A percentile compares a stretch with the other conserved stretches of the same genome.
These are phyloP conservation scores for Grallaria varia DNA, from an alignment of 2,113 vertebrate genomes.

Conservation along the genomic window DNA sequence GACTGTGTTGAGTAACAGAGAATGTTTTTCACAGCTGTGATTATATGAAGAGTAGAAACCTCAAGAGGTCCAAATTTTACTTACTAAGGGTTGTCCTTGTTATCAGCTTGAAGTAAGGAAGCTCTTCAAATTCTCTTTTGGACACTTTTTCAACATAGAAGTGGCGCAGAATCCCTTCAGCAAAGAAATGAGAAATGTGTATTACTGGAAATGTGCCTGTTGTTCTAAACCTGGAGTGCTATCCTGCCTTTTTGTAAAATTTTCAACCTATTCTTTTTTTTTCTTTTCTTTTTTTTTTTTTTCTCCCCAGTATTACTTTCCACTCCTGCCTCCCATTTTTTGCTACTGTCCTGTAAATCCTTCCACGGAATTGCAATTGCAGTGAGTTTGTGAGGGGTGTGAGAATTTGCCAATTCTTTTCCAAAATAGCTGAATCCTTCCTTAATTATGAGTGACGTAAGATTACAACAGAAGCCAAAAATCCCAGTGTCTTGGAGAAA, in stretches of 20 bases:
- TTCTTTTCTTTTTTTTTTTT: neutral
- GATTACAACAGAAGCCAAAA: neutral
- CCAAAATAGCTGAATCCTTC: neutral
- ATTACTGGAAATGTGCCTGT: neutral
- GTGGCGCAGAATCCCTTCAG: conserved; percentile 74
- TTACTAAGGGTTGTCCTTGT: conserved; percentile 82
- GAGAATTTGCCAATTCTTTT: neutral
- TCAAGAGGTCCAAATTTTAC: conserved; percentile 29
- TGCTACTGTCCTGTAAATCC: neutral
- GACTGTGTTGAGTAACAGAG: neutral
- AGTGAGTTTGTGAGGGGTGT: neutral
- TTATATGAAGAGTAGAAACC: neutral
- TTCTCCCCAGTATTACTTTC: neutral
- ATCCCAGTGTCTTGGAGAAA: neutral
- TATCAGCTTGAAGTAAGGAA: conserved; percentile 79
- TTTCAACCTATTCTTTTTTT: neutral
- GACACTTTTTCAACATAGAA: conserved; percentile 78
- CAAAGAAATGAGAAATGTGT: neutral
- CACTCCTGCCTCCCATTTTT: rapidly evolving
- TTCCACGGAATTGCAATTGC: neutral
- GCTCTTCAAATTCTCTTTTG: conserved; percentile 77
- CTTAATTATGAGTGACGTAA: neutral
- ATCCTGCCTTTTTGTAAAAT: neutral
- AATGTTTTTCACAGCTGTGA: neutral
- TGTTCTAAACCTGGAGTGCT: conserved; percentile 5